Evolutionary conservation across 1,140 invertebrate genomes (phyloP).

Genomic region (Panulirus ornatus): DNA sequence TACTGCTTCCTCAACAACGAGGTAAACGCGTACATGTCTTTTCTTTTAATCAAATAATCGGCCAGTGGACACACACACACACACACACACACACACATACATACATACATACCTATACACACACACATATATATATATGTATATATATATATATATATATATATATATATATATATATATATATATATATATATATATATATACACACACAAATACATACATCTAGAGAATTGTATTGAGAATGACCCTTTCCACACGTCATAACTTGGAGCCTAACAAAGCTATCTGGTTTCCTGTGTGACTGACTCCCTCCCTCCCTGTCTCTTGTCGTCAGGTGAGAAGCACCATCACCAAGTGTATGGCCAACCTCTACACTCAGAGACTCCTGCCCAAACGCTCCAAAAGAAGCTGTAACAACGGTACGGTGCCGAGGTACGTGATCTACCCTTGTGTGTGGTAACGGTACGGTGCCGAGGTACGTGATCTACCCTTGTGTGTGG

Average conservation of each 20-base stretch:
- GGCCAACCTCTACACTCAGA: constrained; percentile 52
- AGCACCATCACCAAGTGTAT: constrained; percentile 34
- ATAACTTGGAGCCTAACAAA: too few relatives aligned
- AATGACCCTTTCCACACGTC: too few relatives aligned
- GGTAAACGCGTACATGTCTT: too few relatives aligned
- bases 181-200: constrained; percentile 30
- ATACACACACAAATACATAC: neutral
- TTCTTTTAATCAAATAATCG: too few relatives aligned
- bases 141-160: constrained; percentile 41
- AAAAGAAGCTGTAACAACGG: constrained; percentile 38
- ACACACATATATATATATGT: constrained; percentile 22
- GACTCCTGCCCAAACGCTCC: constrained; percentile 43
- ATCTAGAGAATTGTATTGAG: too few relatives aligned
- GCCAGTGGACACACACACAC: too few relatives aligned
- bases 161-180: constrained; percentile 41
- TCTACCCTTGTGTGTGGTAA: neutral
- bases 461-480: constrained; percentile 38
- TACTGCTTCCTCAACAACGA: constrained; percentile 95
- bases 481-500: too few relatives aligned
- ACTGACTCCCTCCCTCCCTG: neutral
- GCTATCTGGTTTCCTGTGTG: constrained; percentile 22
- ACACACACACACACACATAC: too few relatives aligned
- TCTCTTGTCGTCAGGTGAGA: constrained; percentile 20
- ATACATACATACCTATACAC: neutral
- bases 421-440: constrained; percentile 31